phyloP scores from a whole-genome alignment of 2,797 vertebrate genomes.

The Naso thynnoides region DNA sequence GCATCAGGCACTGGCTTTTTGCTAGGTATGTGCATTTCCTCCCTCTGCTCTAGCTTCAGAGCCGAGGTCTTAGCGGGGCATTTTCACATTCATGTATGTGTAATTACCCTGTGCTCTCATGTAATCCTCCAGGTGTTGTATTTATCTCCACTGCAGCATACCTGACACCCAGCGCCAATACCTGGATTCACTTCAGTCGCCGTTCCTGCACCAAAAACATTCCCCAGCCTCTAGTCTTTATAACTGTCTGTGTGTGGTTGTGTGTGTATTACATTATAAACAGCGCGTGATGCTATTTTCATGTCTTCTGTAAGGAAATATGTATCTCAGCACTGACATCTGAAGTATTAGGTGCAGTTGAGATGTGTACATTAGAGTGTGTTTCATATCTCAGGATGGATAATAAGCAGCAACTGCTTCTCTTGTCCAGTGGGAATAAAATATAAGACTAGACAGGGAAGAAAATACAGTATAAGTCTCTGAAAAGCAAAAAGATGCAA shows the following conservation, averaged over 20 bases:
- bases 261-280: constrained; percentile 32
- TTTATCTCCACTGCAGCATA: constrained; percentile 84
- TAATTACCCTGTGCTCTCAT: constrained; percentile 84
- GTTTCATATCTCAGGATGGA: constrained; percentile 28
- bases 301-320: constrained; percentile 33
- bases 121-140: constrained; percentile 86
- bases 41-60: constrained; percentile 57
- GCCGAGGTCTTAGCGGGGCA: constrained; percentile 61
- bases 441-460: constrained; percentile 3
- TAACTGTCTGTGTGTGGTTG: constrained; percentile 27
- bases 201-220: constrained; percentile 78
- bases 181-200: constrained; percentile 84
- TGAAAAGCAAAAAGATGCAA: constrained; percentile 1
- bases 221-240: constrained; percentile 67
- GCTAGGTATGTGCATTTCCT: constrained; percentile 69
- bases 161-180: constrained; percentile 86
- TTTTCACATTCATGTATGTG: constrained; percentile 59
- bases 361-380: constrained; percentile 28
- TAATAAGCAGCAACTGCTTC: constrained; percentile 71
- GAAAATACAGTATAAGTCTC: constrained; percentile 4
- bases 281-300: constrained; percentile 30
- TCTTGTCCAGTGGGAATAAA: constrained; percentile 71
- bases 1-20: constrained; percentile 70
- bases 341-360: constrained; percentile 30
- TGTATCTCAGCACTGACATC: constrained; percentile 39